Evolutionary conservation across 2,797 vertebrate species (phyloP), one percentile per base, ranked within the genome.

Genomic region (Phalloptychus januarius): DNA sequence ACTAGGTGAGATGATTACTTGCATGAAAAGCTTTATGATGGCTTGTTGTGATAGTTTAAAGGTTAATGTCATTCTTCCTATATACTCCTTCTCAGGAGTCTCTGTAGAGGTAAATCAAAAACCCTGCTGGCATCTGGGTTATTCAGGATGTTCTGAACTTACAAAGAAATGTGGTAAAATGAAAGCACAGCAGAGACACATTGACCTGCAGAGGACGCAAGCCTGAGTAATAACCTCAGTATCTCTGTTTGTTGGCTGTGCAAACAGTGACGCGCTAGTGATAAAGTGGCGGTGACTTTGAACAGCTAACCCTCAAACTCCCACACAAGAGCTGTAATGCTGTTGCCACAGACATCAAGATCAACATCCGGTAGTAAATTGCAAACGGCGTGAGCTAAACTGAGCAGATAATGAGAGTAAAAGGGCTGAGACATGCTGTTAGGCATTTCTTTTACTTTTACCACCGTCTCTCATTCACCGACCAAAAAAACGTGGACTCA

Each of bases 241-340:
- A 88, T 90, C 81, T 85, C 50, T 89, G 82, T 94, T 93, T 94
- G 87, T 89, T 82, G 87, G 85, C 86, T 88, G 85, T 77, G 84
- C 83, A 91, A 91, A 91, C 82, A 91, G 78, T 83, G 80, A 84
- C 63, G 40, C 25, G 56, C 71, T 83, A 83, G 86, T 88, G 87
- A 92, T 85, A 82, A 91, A 83, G 78, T 56, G 58, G 84, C 76
- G 28, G 79, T 75, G 85, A 80, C 91, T 92, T 94, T 94, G 90
- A 93, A 92, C 81, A 84, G 46, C 73, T 33, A 42, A 76, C 75
- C 42, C 84, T 67, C 78, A 58, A 85, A 71, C 80, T 82, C 79
- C 79, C 81, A 85, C 83, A 69, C 71, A 61, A 70, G 46, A 28
- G 76, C 58, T 74, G 36, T 76, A 75, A 87, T 72, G 42, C 6